Conservation (phyloP, 2,797 vertebrate species). For the Peromyscus aztecus region DNA sequence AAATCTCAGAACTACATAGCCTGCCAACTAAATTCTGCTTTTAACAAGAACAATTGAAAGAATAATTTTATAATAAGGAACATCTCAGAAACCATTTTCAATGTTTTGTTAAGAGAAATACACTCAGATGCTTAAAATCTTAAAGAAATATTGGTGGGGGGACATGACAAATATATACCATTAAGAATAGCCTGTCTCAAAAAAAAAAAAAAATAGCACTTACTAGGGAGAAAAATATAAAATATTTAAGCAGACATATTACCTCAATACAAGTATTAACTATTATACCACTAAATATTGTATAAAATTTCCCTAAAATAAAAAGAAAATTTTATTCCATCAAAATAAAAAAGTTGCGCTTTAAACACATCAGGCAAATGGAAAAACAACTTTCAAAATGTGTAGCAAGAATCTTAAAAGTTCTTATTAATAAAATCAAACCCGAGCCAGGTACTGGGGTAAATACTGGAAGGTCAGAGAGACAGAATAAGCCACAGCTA, state of each 20-base stretch:
- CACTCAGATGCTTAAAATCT: neutral
- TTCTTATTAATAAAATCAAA: too few species aligned
- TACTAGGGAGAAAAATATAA: slow-evolving; percentile 48
- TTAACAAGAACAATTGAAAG: slow-evolving; percentile 56
- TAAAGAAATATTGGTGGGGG: slow-evolving; percentile 21
- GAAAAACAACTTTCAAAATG: slow-evolving; percentile 38
- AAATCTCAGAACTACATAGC: neutral
- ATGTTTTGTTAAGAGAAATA: slow-evolving; percentile 61
- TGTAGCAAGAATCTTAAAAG: too few species aligned
- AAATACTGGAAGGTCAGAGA: too few species aligned
- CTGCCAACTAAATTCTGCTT: slow-evolving; percentile 52
- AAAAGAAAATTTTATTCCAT: slow-evolving; percentile 26
- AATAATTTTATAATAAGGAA: neutral
- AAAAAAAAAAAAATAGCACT: neutral
- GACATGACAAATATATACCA: slow-evolving; percentile 47
- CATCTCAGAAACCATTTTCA: slow-evolving; percentile 30
- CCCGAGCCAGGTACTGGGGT: too few species aligned
- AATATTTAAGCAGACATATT: slow-evolving; percentile 41
- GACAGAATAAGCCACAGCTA: too few species aligned
- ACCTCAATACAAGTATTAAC: slow-evolving; percentile 17
- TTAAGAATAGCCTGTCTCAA: neutral
- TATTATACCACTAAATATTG: slow-evolving; percentile 34
- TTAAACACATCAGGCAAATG: slow-evolving; percentile 48
- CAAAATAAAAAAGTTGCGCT: slow-evolving; percentile 52
- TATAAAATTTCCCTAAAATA: slow-evolving; percentile 11